These are phyloP conservation scores for Leucophenga maculata DNA, from an alignment of 2,888 invertebrate species.

Conservation along the genomic window DNA sequence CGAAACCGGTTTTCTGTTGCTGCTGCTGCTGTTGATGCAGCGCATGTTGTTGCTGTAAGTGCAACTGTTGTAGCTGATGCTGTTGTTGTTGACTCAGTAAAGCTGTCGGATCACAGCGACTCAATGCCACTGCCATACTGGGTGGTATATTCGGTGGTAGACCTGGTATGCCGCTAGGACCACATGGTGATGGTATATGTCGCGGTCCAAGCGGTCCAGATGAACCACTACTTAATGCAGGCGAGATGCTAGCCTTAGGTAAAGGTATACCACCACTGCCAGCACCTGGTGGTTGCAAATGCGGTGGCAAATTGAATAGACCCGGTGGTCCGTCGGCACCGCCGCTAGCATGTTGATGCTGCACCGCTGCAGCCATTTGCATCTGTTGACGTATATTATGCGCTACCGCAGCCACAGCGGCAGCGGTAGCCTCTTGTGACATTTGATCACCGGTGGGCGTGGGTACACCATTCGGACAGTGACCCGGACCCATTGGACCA, in stretches of 20 bases:
- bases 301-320: constrained; percentile 70
- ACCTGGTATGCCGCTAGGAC: constrained; percentile 58
- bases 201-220: constrained; percentile 54
- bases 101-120: constrained; percentile 60
- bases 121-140: constrained; percentile 67
- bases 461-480: constrained; percentile 74
- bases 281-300: constrained; percentile 37
- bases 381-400: constrained; percentile 89
- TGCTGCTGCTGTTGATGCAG: constrained; percentile 58
- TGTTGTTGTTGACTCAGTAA: constrained; percentile 61
- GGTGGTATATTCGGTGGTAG: constrained; percentile 60
- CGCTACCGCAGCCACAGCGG: constrained; percentile 89
- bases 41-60: constrained; percentile 60
- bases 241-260: constrained; percentile 71
- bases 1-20: constrained; percentile 57
- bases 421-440: constrained; percentile 83
- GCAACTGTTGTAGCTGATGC: constrained; percentile 60
- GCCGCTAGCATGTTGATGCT: constrained; percentile 63
- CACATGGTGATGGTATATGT: constrained; percentile 66
- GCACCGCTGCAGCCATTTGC: constrained; percentile 78
- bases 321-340: constrained; percentile 71
- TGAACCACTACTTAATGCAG: constrained; percentile 70
- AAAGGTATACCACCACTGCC: constrained; percentile 54
- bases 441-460: constrained; percentile 73
- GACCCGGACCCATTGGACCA: constrained; percentile 52